A percentile compares a stretch with the other conserved stretches of the same genome.
Conservation (phyloP, 2,797 vertebrate species). For the Antennarius maculatus region DNA sequence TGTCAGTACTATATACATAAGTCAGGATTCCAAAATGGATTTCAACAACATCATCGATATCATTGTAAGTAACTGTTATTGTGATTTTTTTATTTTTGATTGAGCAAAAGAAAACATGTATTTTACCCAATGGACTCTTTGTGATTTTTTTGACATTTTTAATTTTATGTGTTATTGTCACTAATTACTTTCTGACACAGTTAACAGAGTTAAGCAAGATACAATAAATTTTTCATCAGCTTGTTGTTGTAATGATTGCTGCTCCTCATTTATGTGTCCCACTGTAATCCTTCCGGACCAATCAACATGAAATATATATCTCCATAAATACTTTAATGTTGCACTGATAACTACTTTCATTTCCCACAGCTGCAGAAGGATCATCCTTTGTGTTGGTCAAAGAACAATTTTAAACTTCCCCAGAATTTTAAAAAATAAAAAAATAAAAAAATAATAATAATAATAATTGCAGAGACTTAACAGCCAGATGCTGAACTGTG, state of each 20-base stretch:
- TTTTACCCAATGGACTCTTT: background rate
- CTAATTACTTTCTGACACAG: slow-evolving; percentile 76
- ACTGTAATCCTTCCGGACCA: slow-evolving; percentile 81
- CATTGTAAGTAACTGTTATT: slow-evolving; percentile 11
- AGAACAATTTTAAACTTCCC: slow-evolving; percentile 22
- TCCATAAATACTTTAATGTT: slow-evolving; percentile 84
- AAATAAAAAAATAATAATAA: slow-evolving; percentile 18
- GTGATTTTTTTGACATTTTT: slow-evolving; percentile 47
- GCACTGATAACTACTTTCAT: slow-evolving; percentile 71
- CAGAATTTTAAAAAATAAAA: slow-evolving; percentile 32
- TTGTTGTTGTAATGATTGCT: slow-evolving; percentile 82
- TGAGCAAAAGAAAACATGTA: background rate
- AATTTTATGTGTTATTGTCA: slow-evolving; percentile 58
- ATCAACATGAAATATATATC: slow-evolving; percentile 86
- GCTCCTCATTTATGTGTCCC: slow-evolving; percentile 82
- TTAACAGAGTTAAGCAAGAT: slow-evolving; percentile 79
- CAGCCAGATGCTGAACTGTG: slow-evolving; percentile 1
- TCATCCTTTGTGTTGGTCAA: slow-evolving; percentile 38
- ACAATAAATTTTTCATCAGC: slow-evolving; percentile 81
- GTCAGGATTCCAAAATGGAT: slow-evolving; percentile 14
- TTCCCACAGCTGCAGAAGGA: slow-evolving; percentile 41
- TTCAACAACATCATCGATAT: slow-evolving; percentile 4
- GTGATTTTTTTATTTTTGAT: slow-evolving; percentile 1
- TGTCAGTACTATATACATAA: background rate
- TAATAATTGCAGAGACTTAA: slow-evolving; percentile 15